Percentiles rank a stretch among this genome's conserved stretches.
These are phyloP conservation scores for Chrysaora quinquecirrha DNA, from an alignment of 30 jellyfish, hydroid and myxozoan genomes.

Conservation along the genomic window DNA sequence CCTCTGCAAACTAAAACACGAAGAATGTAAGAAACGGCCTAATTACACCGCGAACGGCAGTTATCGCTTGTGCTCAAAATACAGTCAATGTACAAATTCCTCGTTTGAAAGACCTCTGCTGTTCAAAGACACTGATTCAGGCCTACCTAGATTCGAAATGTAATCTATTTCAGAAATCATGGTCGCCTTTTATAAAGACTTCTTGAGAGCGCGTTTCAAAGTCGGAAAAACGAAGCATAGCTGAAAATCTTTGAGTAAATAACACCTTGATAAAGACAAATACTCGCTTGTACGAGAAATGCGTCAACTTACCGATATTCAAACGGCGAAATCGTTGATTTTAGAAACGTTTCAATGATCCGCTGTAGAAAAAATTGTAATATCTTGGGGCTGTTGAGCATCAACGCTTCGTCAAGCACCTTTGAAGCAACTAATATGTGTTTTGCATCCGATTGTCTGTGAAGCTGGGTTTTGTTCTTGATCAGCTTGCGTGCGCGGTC, in stretches of 20 bases:
- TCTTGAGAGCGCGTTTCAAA: not conserved
- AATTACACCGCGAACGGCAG: too few species aligned
- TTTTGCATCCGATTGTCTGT: not conserved
- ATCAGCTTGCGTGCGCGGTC: constrained; percentile 29
- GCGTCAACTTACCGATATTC: not conserved
- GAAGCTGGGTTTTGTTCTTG: constrained; percentile 13
- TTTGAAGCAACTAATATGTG: constrained; percentile 1
- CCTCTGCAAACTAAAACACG: too few species aligned
- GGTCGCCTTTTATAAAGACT: not conserved
- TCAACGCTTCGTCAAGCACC: not conserved
- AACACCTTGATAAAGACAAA: not conserved
- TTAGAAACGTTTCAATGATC: not conserved
- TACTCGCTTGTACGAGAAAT: not conserved
- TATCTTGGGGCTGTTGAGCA: constrained; percentile 13
- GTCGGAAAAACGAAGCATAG: not conserved
- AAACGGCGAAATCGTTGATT: not conserved
- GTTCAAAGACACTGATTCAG: too few species aligned
- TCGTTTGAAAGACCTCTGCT: too few species aligned
- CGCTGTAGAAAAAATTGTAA: not conserved
- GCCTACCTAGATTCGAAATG: not conserved
- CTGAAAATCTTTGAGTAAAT: not conserved
- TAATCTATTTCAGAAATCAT: not conserved
- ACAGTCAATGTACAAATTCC: too few species aligned
- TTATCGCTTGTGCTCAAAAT: too few species aligned
- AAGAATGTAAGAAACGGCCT: too few species aligned